phyloP scores from a whole-genome alignment of 2,888 invertebrate genomes.

The Neoaliturus tenellus region DNA sequence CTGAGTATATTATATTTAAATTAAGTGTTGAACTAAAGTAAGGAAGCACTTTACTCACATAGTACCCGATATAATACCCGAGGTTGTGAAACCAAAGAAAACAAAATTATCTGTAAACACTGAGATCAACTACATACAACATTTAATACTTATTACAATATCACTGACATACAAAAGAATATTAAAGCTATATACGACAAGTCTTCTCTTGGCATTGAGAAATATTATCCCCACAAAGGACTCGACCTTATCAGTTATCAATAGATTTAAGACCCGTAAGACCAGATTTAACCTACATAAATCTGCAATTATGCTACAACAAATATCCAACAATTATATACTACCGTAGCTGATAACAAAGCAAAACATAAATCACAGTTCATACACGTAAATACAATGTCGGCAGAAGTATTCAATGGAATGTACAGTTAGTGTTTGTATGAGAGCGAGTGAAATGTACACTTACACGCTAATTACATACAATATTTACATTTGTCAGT shows the following conservation, averaged over 20 bases:
- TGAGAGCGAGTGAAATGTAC: not conserved
- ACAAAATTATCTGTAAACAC: not conserved
- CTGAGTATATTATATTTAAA: no score
- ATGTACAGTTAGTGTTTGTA: not conserved
- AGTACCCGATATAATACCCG: no score
- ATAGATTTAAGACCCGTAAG: slow-evolving; percentile 14
- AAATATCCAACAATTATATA: slow-evolving; percentile 19
- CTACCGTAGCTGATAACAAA: slow-evolving; percentile 14
- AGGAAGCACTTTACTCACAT: no score
- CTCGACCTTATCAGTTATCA: slow-evolving; percentile 16
- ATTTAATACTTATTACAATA: slow-evolving; percentile 13
- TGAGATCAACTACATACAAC: slow-evolving; percentile 20
- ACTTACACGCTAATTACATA: not conserved
- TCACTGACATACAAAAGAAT: slow-evolving; percentile 19
- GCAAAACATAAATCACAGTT: not conserved
- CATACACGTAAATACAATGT: not conserved
- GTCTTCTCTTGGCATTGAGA: not conserved
- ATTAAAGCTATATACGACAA: slow-evolving; percentile 22
- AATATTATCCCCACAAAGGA: not conserved
- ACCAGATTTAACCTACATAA: slow-evolving; percentile 20
- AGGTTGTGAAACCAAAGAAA: not conserved
- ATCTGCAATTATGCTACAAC: not conserved
- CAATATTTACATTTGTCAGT: not conserved
- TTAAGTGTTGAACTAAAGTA: no score
- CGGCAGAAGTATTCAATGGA: not conserved